A percentile compares a stretch with the other conserved stretches of the same genome.
Conservation (phyloP, 2,797 vertebrate species). For the Malurus leucopterus region DNA sequence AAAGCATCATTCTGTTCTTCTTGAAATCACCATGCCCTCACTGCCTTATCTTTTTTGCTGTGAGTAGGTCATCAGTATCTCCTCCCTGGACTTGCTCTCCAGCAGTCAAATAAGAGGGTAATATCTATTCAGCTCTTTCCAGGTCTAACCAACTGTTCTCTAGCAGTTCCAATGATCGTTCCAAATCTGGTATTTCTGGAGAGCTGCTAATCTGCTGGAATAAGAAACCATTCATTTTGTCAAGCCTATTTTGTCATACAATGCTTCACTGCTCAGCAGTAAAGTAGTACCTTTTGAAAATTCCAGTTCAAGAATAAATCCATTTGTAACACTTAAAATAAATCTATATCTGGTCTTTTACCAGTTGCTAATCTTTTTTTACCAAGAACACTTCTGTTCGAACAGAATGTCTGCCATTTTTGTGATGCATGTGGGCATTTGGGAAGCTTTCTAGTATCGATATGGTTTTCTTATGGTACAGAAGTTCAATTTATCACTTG, state of each 20-base stretch:
- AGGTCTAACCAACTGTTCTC: neutral
- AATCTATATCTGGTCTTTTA: neutral
- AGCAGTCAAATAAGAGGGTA: neutral
- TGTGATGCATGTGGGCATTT: neutral
- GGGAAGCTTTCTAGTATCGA: neutral
- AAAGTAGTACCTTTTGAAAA: neutral
- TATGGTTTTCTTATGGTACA: neutral
- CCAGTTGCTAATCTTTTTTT: neutral
- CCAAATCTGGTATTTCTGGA: neutral
- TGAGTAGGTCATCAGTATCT: neutral
- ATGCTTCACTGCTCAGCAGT: neutral
- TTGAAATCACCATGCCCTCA: neutral
- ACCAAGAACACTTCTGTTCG: neutral
- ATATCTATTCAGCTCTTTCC: neutral
- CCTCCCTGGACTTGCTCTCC: neutral
- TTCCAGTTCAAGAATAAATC: neutral
- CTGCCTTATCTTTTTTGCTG: neutral
- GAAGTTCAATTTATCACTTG: neutral
- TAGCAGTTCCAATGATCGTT: neutral
- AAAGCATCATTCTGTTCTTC: neutral
- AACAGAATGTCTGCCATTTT: neutral
- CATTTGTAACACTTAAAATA: neutral
- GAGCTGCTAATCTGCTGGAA: neutral
- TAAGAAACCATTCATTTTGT: neutral
- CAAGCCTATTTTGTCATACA: neutral